Conservation (phyloP, 2,113 vertebrate species). For the Taxidea taxus region DNA sequence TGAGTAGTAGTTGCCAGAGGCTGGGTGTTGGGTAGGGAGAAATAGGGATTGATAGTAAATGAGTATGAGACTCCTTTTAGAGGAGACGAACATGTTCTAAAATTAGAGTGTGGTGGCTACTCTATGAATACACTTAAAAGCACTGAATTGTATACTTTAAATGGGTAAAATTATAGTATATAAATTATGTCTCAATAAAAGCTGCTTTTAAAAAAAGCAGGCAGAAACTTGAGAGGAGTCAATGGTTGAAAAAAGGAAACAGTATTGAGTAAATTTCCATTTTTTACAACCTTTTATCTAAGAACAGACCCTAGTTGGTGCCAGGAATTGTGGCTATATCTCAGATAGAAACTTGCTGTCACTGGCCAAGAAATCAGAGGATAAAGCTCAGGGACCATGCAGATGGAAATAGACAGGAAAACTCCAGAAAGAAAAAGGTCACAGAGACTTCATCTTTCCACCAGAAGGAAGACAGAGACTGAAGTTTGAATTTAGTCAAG, state of each 20-base stretch:
- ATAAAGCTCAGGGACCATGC: not conserved
- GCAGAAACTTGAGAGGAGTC: not conserved
- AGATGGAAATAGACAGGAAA: not conserved
- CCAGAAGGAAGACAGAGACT: not conserved
- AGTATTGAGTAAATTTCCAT: not conserved
- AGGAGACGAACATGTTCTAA: not conserved
- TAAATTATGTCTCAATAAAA: not conserved
- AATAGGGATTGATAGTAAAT: not conserved
- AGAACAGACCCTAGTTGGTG: not conserved
- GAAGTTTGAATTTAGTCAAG: not conserved
- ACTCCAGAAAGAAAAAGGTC: not conserved
- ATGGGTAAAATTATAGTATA: not conserved
- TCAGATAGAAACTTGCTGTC: not conserved
- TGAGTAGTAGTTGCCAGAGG: not conserved
- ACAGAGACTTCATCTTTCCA: not conserved
- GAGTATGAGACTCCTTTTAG: not conserved
- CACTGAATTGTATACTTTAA: not conserved
- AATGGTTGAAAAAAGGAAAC: not conserved
- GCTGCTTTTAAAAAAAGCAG: not conserved
- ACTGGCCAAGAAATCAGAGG: not conserved
- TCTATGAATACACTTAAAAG: not conserved
- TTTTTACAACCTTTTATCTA: not conserved
- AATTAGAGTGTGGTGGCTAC: not conserved
- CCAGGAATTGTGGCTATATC: not conserved
- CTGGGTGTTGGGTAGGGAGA: not conserved